Evolutionary conservation across 1,140 invertebrate species (phyloP).

Genomic region (Lethocerus indicus): DNA sequence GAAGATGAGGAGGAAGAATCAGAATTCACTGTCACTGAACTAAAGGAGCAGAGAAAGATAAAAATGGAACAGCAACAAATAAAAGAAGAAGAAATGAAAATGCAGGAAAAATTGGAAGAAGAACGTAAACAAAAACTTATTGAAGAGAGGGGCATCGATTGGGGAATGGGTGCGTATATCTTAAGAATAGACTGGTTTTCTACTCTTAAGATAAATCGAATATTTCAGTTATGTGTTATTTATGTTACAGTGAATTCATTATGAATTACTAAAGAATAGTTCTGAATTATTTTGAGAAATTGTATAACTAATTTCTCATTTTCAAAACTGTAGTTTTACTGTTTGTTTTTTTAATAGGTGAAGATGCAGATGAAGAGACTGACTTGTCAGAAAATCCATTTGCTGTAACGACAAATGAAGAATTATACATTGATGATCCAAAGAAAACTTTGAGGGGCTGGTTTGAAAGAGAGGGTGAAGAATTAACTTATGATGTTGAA

Average conservation of each 20-base stretch:
- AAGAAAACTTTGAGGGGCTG: slow-evolving; percentile 88
- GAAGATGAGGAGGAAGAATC: slow-evolving; percentile 78
- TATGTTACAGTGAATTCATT: background rate
- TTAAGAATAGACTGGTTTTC: background rate
- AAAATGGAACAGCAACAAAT: slow-evolving; percentile 34
- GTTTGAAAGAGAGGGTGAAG: slow-evolving; percentile 81
- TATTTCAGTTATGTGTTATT: background rate
- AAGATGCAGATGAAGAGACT: slow-evolving; percentile 75
- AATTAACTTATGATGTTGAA: slow-evolving; percentile 63
- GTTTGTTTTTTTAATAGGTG: slow-evolving; percentile 28
- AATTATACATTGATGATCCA: slow-evolving; percentile 82
- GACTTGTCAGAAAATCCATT: slow-evolving; percentile 69
- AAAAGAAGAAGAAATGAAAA: slow-evolving; percentile 29
- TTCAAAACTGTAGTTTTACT: no score
- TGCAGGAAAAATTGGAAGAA: slow-evolving; percentile 29
- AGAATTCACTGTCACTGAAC: slow-evolving; percentile 57
- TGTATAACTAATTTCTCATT: no score
- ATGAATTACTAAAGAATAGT: no score
- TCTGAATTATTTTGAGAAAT: no score
- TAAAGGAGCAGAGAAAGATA: slow-evolving; percentile 43
- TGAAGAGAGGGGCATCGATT: slow-evolving; percentile 61
- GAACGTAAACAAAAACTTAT: slow-evolving; percentile 21
- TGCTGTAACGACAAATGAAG: slow-evolving; percentile 62
- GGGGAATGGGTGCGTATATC: slow-evolving; percentile 63
- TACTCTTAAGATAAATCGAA: background rate